Base-by-base conservation (phyloP, 2,888 invertebrate species). In the Chirona hameri region DNA sequence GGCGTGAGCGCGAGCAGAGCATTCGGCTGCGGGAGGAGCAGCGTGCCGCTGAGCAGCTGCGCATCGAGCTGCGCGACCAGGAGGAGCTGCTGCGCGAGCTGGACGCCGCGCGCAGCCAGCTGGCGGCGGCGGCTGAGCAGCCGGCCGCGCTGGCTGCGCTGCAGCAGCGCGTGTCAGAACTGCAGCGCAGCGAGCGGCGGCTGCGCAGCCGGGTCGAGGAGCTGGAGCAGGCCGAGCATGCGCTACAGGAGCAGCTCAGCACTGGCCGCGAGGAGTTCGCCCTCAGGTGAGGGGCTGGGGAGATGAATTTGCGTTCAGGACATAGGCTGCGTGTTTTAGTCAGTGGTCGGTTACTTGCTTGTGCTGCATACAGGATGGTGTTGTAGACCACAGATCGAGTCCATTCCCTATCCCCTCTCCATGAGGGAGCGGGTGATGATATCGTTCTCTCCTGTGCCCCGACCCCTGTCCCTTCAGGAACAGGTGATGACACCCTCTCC, bases 1-100 rank as follows among this genome's bases (percentile, higher is more conserved):
- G 52, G 31, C 55, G 65, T 12, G 82, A 82, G 39, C 82, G 76
- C 24, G 72, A 76, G 76, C 39, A 48, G 76, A 48, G 60, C 39
- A 82, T 82, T 2, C 29, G 48, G 24, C n/a, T 82, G 31, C 65
- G 69, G 15, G 82, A 82, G 46, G 57, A 72, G 72, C 79, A 82
- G 79, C 72, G 52, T 39, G 31, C 46, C n/a, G 39, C 27, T 15
- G 48, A 31, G n/a, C 48, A 48, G 31, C 72, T 82, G 48, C 69
- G 79, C 2, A 80, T 60, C 24, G 84, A 85, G 76, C 55, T 86
- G 27, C 80, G 82, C 55, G 85, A 86, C 46, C 84, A 85, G 27
- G 86, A 86, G 76, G 85, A 85, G 79, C 55, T 86, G 29, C 76
- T 84, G 29, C 31, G 79, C 82, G 85, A 87, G 18, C 85, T 88